Conservation (phyloP, 2,888 invertebrate genomes). For the Ceraclea dissimilis region DNA sequence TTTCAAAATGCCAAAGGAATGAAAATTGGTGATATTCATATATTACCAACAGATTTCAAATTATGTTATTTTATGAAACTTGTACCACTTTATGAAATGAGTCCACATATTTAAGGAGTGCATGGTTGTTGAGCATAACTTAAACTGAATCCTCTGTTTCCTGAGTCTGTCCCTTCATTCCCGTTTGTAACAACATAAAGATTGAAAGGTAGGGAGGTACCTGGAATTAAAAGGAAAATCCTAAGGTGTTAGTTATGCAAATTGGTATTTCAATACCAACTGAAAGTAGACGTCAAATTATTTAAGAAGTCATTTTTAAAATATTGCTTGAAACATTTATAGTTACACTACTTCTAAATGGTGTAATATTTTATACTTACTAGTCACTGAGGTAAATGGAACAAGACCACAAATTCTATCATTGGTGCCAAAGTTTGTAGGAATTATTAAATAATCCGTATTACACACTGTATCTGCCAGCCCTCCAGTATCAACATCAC, state of each 20-base stretch:
- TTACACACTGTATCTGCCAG: constrained; percentile 55
- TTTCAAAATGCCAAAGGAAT: too few species aligned
- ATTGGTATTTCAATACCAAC: too few species aligned
- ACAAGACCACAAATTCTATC: constrained; percentile 71
- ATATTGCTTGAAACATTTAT: too few species aligned
- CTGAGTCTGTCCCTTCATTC: constrained; percentile 56
- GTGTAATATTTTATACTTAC: too few species aligned
- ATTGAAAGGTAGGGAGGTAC: constrained; percentile 61
- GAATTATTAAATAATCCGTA: constrained; percentile 69
- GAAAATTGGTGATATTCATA: too few species aligned
- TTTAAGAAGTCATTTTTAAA: too few species aligned
- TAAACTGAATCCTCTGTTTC: constrained; percentile 69
- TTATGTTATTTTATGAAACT: too few species aligned
- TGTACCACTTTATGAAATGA: too few species aligned
- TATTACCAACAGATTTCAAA: too few species aligned
- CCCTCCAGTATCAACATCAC: constrained; percentile 56
- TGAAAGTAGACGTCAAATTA: too few species aligned
- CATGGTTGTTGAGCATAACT: constrained; percentile 63
- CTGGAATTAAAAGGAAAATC: constrained; percentile 37
- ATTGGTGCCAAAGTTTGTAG: constrained; percentile 45
- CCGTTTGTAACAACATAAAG: constrained; percentile 62
- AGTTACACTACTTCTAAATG: too few species aligned
- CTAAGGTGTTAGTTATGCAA: not conserved
- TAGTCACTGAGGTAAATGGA: constrained; percentile 56
- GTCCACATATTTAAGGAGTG: constrained; percentile 22